Evolutionary conservation across 2,113 vertebrate genomes (phyloP).

Genomic region (Corythaeola cristata): DNA sequence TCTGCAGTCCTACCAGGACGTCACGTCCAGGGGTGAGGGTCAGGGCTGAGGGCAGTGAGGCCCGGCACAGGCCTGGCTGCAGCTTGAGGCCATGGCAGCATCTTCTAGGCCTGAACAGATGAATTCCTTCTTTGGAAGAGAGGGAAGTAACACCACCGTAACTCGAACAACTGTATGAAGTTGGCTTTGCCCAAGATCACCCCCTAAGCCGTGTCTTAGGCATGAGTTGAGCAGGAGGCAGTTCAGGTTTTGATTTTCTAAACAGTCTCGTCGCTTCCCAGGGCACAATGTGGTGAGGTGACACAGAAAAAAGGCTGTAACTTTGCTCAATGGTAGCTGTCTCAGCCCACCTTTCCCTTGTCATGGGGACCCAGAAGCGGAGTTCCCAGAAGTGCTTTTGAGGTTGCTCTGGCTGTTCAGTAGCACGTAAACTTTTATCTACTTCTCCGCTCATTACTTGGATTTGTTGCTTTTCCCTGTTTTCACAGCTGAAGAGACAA

Average conservation of each 20-base stretch:
- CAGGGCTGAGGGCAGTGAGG: background rate
- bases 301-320: background rate
- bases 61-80: background rate
- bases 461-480: background rate
- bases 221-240: background rate
- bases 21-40: background rate
- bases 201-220: background rate
- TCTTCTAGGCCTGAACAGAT: background rate
- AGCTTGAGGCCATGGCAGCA: background rate
- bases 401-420: background rate
- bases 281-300: fast-evolving
- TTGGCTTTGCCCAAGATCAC: background rate
- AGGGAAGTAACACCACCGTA: fast-evolving
- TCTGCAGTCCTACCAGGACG: fast-evolving
- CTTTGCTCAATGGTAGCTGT: background rate
- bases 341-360: background rate
- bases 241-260: background rate
- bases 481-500: too few species aligned
- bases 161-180: background rate
- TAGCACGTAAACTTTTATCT: background rate
- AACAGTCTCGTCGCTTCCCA: background rate
- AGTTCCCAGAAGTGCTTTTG: background rate
- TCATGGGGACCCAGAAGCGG: background rate
- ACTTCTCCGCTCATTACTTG: fast-evolving
- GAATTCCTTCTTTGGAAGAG: background rate